A percentile compares a stretch with the other conserved stretches of the same genome.
These are phyloP conservation scores for Hedya salicella DNA, from an alignment of 2,888 invertebrate genomes.

Conservation along the genomic window DNA sequence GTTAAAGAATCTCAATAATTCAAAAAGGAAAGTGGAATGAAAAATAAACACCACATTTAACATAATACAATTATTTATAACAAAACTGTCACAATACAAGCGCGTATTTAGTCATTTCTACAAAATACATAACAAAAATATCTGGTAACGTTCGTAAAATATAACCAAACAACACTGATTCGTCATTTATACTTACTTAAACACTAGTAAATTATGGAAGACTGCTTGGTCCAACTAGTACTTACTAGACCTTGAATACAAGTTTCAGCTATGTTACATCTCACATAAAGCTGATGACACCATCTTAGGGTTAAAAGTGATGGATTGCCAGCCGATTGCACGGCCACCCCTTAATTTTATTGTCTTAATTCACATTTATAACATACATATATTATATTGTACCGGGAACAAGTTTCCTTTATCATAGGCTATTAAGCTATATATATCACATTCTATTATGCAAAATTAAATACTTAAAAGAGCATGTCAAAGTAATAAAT, in stretches of 20 bases:
- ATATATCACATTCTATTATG: no score
- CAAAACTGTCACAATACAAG: background rate
- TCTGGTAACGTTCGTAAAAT: conserved; percentile 21
- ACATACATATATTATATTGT: no score
- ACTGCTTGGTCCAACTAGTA: conserved; percentile 29
- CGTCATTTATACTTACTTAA: conserved; percentile 20
- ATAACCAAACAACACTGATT: conserved; percentile 14
- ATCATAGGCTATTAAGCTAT: no score
- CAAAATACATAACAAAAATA: conserved; percentile 16
- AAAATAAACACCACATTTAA: background rate
- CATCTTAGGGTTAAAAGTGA: background rate
- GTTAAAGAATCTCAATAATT: no score
- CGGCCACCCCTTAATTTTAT: no score
- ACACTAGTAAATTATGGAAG: conserved; percentile 29
- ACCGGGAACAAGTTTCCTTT: no score
- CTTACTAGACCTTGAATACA: background rate
- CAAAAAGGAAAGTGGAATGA: background rate
- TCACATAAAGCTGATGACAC: background rate
- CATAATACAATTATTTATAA: conserved; percentile 1
- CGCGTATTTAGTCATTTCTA: background rate
- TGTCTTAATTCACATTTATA: no score
- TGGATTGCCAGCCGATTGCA: no score
- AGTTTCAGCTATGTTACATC: background rate
- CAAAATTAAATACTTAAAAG: no score
- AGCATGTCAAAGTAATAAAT: background rate